These are phyloP conservation scores for Phalloptychus januarius DNA, from an alignment of 2,797 vertebrate species.

Conservation along the genomic window DNA sequence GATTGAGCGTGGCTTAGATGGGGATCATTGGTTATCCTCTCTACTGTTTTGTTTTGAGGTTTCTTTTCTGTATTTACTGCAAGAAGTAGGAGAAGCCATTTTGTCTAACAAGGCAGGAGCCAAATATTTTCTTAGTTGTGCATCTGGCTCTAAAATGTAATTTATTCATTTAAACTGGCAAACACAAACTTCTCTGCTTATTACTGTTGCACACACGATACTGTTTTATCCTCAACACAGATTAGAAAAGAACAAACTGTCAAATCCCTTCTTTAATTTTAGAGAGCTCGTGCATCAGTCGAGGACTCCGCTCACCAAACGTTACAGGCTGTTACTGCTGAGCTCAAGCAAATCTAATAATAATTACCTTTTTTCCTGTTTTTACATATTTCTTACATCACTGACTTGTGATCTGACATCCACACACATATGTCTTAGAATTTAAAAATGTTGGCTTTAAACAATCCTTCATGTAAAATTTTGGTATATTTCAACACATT, in stretches of 20 bases:
- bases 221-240: slow-evolving; percentile 13
- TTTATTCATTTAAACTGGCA: slow-evolving; percentile 61
- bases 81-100: slow-evolving; percentile 69
- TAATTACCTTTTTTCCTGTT: not conserved
- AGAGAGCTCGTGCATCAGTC: not conserved
- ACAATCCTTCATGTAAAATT: not conserved
- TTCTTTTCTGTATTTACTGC: slow-evolving; percentile 76
- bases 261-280: slow-evolving; percentile 12
- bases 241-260: slow-evolving; percentile 13
- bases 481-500: not conserved
- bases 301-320: not conserved
- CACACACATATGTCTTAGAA: not conserved
- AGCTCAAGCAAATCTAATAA: not conserved
- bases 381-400: not conserved
- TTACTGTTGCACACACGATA: slow-evolving; percentile 32
- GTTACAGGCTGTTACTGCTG: not conserved
- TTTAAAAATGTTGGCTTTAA: not conserved
- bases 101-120: slow-evolving; percentile 71
- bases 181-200: slow-evolving; percentile 31
- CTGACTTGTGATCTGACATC: not conserved
- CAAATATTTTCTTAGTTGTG: slow-evolving; percentile 74
- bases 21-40: slow-evolving; percentile 85
- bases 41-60: slow-evolving; percentile 81
- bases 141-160: slow-evolving; percentile 47
- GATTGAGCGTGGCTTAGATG: slow-evolving; percentile 83